phyloP scores from a whole-genome alignment of 2,797 vertebrate genomes.

The Mus spretus region DNA sequence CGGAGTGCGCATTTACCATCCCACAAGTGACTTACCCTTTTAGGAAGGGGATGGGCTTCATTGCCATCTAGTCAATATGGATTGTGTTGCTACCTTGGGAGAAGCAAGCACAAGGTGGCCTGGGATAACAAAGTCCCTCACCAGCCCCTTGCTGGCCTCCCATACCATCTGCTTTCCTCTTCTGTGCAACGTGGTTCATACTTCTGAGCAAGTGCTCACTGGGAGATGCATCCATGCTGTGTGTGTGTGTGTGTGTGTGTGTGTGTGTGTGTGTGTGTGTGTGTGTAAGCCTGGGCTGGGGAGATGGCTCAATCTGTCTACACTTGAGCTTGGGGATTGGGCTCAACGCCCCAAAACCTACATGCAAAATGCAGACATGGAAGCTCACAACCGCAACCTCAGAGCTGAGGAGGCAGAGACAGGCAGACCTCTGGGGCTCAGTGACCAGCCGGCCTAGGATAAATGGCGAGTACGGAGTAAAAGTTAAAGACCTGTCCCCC shows the following conservation, averaged over 20 bases:
- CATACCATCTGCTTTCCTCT: not conserved
- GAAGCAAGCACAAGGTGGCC: not conserved
- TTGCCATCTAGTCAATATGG: not conserved
- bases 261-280: not conserved
- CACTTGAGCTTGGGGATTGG: not conserved
- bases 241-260: not conserved
- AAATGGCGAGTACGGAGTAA: not conserved
- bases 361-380: too few relatives aligned
- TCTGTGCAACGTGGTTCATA: not conserved
- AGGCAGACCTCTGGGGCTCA: not conserved
- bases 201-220: not conserved
- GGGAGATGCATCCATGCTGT: not conserved
- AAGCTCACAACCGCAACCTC: too few relatives aligned
- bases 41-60: not conserved
- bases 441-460: not conserved
- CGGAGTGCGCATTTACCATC: not conserved
- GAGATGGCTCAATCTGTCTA: not conserved
- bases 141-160: not conserved
- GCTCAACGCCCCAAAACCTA: not conserved
- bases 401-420: not conserved
- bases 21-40: not conserved
- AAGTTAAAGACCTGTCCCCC: not conserved
- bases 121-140: not conserved
- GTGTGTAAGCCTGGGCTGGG: not conserved
- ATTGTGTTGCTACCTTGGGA: fast-evolving